A percentile compares a stretch with the other conserved stretches of the same genome.
Conservation (phyloP, 2,797 vertebrate species). For the Lemur catta region DNA sequence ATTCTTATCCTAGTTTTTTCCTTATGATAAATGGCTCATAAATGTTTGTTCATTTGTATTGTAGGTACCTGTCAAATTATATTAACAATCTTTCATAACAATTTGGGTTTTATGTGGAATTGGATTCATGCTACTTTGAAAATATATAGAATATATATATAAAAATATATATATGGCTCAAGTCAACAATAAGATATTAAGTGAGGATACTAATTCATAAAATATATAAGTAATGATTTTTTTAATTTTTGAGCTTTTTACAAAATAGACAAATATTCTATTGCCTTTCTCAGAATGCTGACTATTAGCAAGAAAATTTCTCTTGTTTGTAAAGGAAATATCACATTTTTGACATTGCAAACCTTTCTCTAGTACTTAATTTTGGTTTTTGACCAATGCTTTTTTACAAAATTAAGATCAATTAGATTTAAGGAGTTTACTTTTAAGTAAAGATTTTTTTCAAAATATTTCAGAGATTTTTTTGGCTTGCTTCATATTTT, state of each 20-base stretch:
- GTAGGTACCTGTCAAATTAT: not conserved
- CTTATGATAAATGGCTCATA: not conserved
- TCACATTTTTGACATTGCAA: constrained; percentile 51
- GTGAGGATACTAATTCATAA: not conserved
- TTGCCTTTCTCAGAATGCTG: constrained; percentile 14
- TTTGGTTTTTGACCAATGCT: constrained; percentile 59
- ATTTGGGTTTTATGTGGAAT: not conserved
- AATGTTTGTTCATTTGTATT: not conserved
- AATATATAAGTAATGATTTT: not conserved
- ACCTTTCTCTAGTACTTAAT: constrained; percentile 52
- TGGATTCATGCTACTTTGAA: not conserved
- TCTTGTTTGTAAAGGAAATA: not conserved
- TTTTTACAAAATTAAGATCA: constrained; percentile 51
- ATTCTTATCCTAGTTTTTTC: not conserved
- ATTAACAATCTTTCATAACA: not conserved
- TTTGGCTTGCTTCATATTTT: constrained; percentile 50
- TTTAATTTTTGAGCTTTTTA: constrained; percentile 45
- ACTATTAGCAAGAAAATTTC: constrained; percentile 45
- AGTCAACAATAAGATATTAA: not conserved
- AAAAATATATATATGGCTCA: not conserved
- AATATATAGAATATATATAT: not conserved
- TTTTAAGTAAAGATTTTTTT: constrained; percentile 52
- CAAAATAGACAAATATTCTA: constrained; percentile 50
- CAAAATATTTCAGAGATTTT: constrained; percentile 61
- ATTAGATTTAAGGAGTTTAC: constrained; percentile 44